Evolutionary conservation across 1,140 invertebrate species (phyloP), one percentile per base, ranked within the genome.

Genomic region (Pseudomyrmex sp.): DNA sequence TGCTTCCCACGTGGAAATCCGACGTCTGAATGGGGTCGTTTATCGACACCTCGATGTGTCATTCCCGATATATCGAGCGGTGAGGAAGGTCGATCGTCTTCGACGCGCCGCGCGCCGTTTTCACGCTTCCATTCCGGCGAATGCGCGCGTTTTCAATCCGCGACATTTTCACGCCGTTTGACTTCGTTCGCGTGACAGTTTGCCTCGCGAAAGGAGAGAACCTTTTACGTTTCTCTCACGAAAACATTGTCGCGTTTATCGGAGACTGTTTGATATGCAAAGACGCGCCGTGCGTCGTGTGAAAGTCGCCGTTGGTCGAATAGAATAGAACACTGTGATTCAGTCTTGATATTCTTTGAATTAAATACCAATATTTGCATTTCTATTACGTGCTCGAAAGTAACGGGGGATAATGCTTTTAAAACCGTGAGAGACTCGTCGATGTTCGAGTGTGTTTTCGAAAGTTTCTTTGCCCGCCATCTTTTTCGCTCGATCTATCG

Each of bases 1-100:
- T 18, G 54, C 66, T 80, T 80, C 76, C 76, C 65, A 80, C 76
- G 76, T 59, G 65, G 44, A 70, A 79, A 79, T 50, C 20, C 76
- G 20, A 72, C 20, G 20, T 35, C 65, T 80, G 54, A 80, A 72
- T 80, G 26, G n/a, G 15, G 56, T n/a, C 76, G 54, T 79, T 79
- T 54, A 79, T 70, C 76, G 62, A 15, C 3, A 76, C 23, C 59
- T 58, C n/a, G 65, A 70, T 50, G 65, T 80, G 76, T 80, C 76
- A 80, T 65, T 26, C 48, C 48, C 18, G 61, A 13, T 2, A 26
- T 3, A 26, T 26, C 26, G 26, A 26, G 26, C 8, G 48, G 46
- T 35, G 35, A 35, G 18, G 46, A 63, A 65, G 48, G 18, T 54
- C 61, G 61, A 13, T 54, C 48, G 74, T 76, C 23, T 48, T 44